Evolutionary conservation across 1,140 invertebrate genomes (phyloP).

Genomic region (Drosophila kurseongensis): DNA sequence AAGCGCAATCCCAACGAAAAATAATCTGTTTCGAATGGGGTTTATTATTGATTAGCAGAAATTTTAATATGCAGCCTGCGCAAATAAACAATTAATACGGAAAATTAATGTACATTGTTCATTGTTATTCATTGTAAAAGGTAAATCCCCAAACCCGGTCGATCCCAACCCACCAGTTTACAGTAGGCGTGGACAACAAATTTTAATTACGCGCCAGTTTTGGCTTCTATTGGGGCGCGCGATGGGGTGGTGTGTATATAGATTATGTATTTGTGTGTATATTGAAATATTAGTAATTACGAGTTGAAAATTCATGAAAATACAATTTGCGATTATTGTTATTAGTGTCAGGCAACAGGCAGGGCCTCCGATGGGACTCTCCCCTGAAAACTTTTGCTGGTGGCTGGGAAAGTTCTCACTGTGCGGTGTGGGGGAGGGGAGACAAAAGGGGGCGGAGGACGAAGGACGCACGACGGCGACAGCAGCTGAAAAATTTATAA

Average conservation of each 20-base stretch:
- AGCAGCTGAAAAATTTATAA: constrained; percentile 81
- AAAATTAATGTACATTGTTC: constrained; percentile 82
- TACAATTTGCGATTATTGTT: constrained; percentile 83
- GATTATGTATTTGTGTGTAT: constrained; percentile 48
- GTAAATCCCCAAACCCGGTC: constrained; percentile 31
- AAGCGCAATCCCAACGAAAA: constrained; percentile 38
- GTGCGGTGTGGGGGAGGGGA: constrained; percentile 7
- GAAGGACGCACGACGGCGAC: constrained; percentile 41
- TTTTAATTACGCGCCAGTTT: constrained; percentile 77
- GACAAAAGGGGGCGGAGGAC: background rate
- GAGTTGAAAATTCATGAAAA: constrained; percentile 82
- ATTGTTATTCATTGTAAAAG: constrained; percentile 78
- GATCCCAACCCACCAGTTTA: background rate
- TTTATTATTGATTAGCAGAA: constrained; percentile 67
- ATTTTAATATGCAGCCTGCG: constrained; percentile 74
- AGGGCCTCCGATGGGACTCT: constrained; percentile 20
- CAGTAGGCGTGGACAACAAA: constrained; percentile 51
- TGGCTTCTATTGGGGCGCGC: constrained; percentile 38
- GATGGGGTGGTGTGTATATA: constrained; percentile 32
- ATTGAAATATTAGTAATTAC: constrained; percentile 79
- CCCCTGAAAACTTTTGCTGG: constrained; percentile 53
- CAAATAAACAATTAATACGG: constrained; percentile 80
- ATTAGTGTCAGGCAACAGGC: constrained; percentile 76
- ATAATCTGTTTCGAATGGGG: constrained; percentile 59
- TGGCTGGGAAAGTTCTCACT: constrained; percentile 71